phyloP scores from a whole-genome alignment of 2,888 invertebrate species.

The Trissonchulus sp. region DNA sequence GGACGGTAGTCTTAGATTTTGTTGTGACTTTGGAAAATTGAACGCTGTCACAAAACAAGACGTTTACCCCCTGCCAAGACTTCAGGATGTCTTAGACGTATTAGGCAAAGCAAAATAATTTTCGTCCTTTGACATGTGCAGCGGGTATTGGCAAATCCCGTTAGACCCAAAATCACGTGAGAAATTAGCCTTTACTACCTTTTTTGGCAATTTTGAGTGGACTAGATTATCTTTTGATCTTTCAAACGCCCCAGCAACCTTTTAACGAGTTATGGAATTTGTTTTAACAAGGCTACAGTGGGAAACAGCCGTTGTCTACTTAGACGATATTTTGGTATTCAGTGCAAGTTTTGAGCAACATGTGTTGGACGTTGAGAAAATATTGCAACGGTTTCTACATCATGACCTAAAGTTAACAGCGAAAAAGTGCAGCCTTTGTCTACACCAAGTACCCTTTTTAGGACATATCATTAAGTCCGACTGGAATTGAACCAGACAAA shows the following conservation, averaged over 20 bases:
- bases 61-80: slow-evolving; percentile 32
- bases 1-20: no score
- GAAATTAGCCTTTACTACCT: neutral
- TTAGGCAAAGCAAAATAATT: no score
- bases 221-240: slow-evolving; percentile 14
- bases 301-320: slow-evolving; percentile 16
- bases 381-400: neutral
- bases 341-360: slow-evolving; percentile 1
- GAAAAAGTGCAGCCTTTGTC: neutral
- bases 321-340: slow-evolving; percentile 18
- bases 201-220: slow-evolving; percentile 6
- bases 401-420: neutral
- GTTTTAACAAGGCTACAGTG: neutral
- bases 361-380: neutral
- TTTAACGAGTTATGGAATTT: neutral
- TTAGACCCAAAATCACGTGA: neutral
- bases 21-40: slow-evolving; percentile 39
- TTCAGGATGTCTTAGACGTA: no score
- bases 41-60: slow-evolving; percentile 36
- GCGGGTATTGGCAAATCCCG: slow-evolving; percentile 30
- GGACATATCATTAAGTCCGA: slow-evolving; percentile 19
- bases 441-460: neutral
- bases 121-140: no score
- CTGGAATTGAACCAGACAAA: slow-evolving; percentile 8
- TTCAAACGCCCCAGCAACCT: neutral